Evolutionary conservation across 2,888 invertebrate genomes (phyloP).

Genomic region (Gari tellinella): DNA sequence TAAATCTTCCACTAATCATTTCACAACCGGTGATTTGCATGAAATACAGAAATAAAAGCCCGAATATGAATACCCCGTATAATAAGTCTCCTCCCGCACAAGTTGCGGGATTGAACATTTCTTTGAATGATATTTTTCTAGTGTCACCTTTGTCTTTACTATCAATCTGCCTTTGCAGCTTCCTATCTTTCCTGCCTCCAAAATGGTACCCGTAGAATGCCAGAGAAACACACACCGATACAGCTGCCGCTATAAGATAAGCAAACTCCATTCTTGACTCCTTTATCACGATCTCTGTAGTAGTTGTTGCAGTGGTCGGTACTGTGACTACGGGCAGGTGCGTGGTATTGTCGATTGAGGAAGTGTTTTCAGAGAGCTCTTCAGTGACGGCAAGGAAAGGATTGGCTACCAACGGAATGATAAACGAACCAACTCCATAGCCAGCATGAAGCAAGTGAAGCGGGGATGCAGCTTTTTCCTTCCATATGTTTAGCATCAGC

Average conservation of each 20-base stretch:
- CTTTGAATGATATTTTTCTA: constrained; percentile 25
- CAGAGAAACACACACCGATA: constrained; percentile 47
- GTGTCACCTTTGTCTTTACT: neutral
- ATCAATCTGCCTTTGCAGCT: neutral
- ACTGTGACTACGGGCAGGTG: neutral
- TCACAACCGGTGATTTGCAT: constrained; percentile 68
- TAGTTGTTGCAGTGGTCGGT: constrained; percentile 3
- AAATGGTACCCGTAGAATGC: constrained; percentile 64
- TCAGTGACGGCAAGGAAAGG: constrained; percentile 66
- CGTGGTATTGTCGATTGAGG: neutral
- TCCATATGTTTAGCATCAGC: constrained; percentile 72
- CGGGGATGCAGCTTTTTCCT: constrained; percentile 68
- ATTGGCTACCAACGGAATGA: constrained; percentile 70
- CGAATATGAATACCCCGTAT: constrained; percentile 63
- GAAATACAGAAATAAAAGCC: constrained; percentile 64
- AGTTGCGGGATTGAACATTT: constrained; percentile 64
- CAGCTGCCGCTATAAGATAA: constrained; percentile 58
- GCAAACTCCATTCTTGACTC: constrained; percentile 68
- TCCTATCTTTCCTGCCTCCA: constrained; percentile 14
- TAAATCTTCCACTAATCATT: constrained; percentile 68
- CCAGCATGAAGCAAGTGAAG: constrained; percentile 73
- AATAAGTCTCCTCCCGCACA: constrained; percentile 63
- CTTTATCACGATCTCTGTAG: constrained; percentile 18
- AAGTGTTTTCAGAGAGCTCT: neutral
- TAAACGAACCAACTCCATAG: constrained; percentile 73